Conservation (phyloP, 2,113 vertebrate genomes). For the Oenanthe oenanthe region DNA sequence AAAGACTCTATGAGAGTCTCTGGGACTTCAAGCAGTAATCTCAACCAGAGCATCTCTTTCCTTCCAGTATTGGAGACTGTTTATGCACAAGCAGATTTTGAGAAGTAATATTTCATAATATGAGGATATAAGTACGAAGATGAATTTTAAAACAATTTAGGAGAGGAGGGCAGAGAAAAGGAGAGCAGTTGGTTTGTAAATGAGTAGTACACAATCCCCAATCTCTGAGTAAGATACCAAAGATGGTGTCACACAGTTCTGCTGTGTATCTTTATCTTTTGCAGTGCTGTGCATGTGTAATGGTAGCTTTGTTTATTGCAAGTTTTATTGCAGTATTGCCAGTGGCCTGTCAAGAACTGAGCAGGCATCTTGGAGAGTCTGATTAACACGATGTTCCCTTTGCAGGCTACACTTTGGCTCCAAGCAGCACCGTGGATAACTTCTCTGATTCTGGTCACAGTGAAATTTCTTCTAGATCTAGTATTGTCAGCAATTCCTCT, state of each 20-base stretch:
- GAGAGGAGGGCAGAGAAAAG: not conserved
- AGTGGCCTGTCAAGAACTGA: not conserved
- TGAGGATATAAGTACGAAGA: not conserved
- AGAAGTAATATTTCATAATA: not conserved
- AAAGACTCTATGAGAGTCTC: not conserved
- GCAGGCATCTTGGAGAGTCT: not conserved
- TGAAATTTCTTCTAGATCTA: conserved; percentile 96
- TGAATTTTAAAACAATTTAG: not conserved
- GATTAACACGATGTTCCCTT: not conserved
- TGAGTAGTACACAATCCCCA: not conserved
- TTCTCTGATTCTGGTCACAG: conserved; percentile 97
- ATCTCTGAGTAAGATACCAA: not conserved
- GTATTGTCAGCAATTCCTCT: conserved; percentile 96
- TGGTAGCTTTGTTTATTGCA: not conserved
- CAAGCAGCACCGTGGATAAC: conserved; percentile 86
- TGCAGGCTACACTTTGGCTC: conserved; percentile 85
- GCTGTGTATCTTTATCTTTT: not conserved
- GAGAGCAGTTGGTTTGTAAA: not conserved
- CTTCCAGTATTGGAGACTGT: not conserved
- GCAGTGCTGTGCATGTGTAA: not conserved
- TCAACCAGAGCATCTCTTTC: not conserved
- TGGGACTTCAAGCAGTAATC: not conserved
- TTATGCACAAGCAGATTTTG: not conserved
- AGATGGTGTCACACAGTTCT: not conserved
- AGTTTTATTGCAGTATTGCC: not conserved